Base-by-base conservation (phyloP, 2,113 vertebrate genomes). In the Lota lota region DNA sequence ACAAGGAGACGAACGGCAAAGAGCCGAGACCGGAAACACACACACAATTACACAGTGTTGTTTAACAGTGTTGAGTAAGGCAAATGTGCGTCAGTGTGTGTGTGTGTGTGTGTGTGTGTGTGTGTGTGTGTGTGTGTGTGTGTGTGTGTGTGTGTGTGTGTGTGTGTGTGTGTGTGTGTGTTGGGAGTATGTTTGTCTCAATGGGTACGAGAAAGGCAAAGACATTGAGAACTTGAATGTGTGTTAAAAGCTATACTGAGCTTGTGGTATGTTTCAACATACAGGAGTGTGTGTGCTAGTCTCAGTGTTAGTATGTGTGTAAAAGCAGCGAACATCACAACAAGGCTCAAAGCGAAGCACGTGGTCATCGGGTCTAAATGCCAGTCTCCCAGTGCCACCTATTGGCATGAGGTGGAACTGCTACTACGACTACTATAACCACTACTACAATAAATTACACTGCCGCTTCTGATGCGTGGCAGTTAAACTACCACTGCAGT, bases 371-470 rank as follows among this genome's bases (percentile, higher is more conserved):
- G 3, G 16, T 64, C 21, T 61, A 15, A 70, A 85, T 57, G 24
- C 21, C 81, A 77, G 87, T 83, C 81, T 85, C 67, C 69, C 78
- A 88, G 84, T 90, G 88, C 88, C 88, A 87, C 87, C 88, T 88
- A 83, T 77, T 84, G 88, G 81, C 62, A 56, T 40, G 64, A 40
- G 11, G 15, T 22, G 28, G 67, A 74, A 76, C 22, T 79, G 64
- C 51, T 17, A 53, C 51, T 33, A 33, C 28, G 28, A 33, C 28
- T 6, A 33, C 28, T 33, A 33, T 33, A 33, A 33, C 28, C 28
- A 33, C 28, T 33, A 1, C 28, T 33, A 33, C 28, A 5, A 33
- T 33, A 4, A 33, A 33, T 6, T 33, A 33, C 28, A 33, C 4
- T 4, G 4, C 28, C 7, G 4, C 28, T 33, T 4, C 28, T 33